Evolutionary conservation across 2,113 vertebrate species (phyloP).

Genomic region (Pelusios castaneus): DNA sequence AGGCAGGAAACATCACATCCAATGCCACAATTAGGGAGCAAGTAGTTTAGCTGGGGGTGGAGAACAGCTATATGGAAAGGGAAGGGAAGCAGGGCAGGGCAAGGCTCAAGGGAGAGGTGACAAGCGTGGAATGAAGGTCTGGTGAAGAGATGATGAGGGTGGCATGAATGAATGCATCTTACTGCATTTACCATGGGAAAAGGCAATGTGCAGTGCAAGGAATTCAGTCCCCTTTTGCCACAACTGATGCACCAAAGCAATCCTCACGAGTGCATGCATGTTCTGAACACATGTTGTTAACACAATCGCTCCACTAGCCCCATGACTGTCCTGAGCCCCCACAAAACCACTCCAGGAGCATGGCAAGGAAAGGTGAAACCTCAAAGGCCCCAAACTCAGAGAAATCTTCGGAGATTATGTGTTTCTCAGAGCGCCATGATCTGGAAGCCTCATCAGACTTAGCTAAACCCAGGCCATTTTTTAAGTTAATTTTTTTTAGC

Average conservation of each 20-base stretch:
- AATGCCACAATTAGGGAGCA: too few relatives aligned
- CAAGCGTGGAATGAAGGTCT: neutral
- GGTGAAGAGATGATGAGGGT: too few relatives aligned
- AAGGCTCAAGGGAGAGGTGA: neutral
- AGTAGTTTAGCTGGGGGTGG: too few relatives aligned
- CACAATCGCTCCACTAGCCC: neutral
- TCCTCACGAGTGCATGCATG: neutral
- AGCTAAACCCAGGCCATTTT: neutral
- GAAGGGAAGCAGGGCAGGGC: neutral
- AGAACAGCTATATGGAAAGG: too few relatives aligned
- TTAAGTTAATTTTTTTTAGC: neutral
- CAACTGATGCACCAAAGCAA: neutral
- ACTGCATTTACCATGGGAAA: too few relatives aligned
- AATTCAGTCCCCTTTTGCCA: neutral
- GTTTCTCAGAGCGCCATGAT: neutral
- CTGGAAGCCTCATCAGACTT: neutral
- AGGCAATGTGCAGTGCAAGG: neutral
- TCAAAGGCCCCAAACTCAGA: neutral
- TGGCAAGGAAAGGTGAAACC: neutral
- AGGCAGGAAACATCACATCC: neutral
- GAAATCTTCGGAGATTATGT: neutral
- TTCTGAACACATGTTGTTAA: neutral
- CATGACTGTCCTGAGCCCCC: rapidly evolving
- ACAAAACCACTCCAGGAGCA: neutral
- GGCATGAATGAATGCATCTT: too few relatives aligned